Percentiles rank a stretch among this genome's conserved stretches.
Evolutionary conservation across 1,140 invertebrate species (phyloP).

Genomic region (Triops cancriformis): DNA sequence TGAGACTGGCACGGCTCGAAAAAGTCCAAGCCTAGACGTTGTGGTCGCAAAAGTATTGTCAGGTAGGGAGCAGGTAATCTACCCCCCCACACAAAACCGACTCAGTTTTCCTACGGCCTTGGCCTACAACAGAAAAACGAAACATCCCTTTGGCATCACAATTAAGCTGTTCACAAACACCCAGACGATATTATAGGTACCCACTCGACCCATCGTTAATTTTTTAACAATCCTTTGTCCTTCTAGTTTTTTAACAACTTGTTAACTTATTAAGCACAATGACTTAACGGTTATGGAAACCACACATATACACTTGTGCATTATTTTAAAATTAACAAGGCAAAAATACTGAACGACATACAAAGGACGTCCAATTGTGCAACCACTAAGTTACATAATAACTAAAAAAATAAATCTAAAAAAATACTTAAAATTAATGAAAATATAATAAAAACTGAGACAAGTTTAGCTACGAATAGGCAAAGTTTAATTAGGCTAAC

Average conservation of each 20-base stretch:
- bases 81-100: not conserved
- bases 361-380: not conserved
- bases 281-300: too few species aligned
- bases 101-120: not conserved
- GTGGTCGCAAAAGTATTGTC: not conserved
- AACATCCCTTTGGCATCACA: not conserved
- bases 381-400: not conserved
- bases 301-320: too few species aligned
- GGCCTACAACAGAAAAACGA: not conserved
- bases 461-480: too few species aligned
- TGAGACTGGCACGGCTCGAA: not conserved
- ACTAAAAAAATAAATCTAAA: too few species aligned
- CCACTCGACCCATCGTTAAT: not conserved
- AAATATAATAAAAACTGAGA: not conserved
- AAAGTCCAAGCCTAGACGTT: not conserved
- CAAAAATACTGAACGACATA: too few species aligned
- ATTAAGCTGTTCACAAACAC: not conserved
- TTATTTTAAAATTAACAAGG: too few species aligned
- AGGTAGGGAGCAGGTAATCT: conserved; percentile 8
- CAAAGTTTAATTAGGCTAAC: not conserved
- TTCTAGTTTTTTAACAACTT: not conserved
- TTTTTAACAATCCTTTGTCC: not conserved
- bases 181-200: not conserved
- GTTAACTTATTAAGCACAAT: not conserved
- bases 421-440: not conserved